These are phyloP conservation scores for Alauda arvensis DNA, from an alignment of 2,797 vertebrate species.

Conservation along the genomic window DNA sequence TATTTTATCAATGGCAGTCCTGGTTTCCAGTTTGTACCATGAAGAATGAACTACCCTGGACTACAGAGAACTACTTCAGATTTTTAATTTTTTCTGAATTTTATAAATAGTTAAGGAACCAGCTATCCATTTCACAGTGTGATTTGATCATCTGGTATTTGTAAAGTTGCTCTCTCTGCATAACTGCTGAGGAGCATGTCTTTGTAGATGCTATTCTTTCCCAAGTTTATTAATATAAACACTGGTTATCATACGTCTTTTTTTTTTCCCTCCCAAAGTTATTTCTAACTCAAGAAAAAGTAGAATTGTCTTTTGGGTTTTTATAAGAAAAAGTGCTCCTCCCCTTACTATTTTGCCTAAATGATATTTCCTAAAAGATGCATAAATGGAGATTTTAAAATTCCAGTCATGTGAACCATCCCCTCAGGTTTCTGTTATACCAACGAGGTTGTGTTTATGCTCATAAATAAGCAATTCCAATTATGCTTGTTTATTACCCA, in stretches of 20 bases:
- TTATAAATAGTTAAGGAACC: neutral
- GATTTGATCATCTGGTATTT: neutral
- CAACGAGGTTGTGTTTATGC: conserved; percentile 13
- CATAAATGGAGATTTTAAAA: conserved; percentile 24
- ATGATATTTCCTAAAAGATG: neutral
- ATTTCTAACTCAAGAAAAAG: neutral
- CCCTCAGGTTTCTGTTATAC: conserved; percentile 11
- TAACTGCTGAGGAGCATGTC: neutral
- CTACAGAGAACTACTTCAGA: neutral
- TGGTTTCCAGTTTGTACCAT: neutral
- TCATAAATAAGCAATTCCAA: conserved; percentile 59
- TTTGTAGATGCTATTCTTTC: neutral
- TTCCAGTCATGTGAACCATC: conserved; percentile 17
- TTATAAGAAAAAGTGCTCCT: neutral
- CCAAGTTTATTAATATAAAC: neutral
- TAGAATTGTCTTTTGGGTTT: neutral
- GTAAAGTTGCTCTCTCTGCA: neutral
- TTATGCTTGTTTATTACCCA: conserved; percentile 46
- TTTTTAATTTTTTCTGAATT: neutral
- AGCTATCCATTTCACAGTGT: neutral
- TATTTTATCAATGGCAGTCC: neutral
- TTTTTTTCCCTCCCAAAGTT: neutral
- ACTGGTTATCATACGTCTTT: neutral
- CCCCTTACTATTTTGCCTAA: neutral
- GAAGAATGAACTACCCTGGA: neutral